phyloP scores from a whole-genome alignment of 1,140 invertebrate species.

The Zaprionus ornatus region DNA sequence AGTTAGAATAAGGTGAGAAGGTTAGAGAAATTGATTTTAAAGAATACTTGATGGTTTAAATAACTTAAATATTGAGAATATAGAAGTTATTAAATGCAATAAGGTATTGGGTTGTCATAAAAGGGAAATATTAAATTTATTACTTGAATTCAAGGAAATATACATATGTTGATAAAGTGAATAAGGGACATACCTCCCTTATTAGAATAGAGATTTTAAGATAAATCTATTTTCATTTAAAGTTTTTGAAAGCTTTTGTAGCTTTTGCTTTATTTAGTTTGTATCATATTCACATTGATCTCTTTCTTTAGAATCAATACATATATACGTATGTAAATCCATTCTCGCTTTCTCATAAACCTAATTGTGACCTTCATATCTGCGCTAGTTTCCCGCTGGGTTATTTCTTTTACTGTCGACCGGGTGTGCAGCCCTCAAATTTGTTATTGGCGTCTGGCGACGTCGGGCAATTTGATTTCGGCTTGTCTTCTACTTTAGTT shows the following conservation, averaged over 20 bases:
- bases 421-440: conserved; percentile 33
- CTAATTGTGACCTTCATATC: neutral
- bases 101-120: too few relatives aligned
- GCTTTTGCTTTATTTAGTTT: too few relatives aligned
- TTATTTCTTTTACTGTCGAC: neutral
- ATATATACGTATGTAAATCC: neutral
- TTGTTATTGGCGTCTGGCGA: conserved; percentile 48
- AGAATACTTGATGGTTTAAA: neutral
- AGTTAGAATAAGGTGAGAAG: neutral
- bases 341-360: neutral
- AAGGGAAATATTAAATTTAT: too few relatives aligned
- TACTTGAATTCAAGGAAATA: too few relatives aligned
- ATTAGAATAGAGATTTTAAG: too few relatives aligned
- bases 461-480: conserved; percentile 43
- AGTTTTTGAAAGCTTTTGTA: too few relatives aligned
- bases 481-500: conserved; percentile 25
- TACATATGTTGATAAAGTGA: too few relatives aligned
- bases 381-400: conserved; percentile 13
- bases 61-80: neutral
- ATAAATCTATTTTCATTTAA: too few relatives aligned
- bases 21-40: neutral
- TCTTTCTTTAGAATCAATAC: neutral
- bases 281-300: too few relatives aligned
- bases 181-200: too few relatives aligned
- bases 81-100: too few relatives aligned